Evolutionary conservation across 1,140 invertebrate species (phyloP), one percentile per base, ranked within the genome.

Genomic region (Halyomorpha halys): DNA sequence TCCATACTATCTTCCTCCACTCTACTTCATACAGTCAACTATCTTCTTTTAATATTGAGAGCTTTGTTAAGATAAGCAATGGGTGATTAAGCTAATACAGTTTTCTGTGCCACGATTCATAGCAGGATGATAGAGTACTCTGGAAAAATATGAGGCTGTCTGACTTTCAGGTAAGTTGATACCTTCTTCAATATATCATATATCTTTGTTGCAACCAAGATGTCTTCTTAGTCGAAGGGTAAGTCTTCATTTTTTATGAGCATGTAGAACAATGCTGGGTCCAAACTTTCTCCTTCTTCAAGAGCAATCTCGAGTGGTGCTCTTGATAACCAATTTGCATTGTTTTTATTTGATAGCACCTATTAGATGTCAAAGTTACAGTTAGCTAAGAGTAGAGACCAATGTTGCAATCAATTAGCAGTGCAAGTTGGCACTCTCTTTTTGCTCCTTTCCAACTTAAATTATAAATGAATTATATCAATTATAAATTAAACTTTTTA

Each of bases 301-400:
- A 9, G 25, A 16, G 8, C 19, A 21, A 8, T 49, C 47, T 21
- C 11, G 3, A 21, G 16, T 49, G 53, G 53, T 56, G 53, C 53
- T 34, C 59, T 27, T 6, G 30, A 61, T 18, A 34, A 34, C 59
- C 59, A 61, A 61, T 61, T 25, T 44, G 16, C 3, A n/a, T 4
- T 47, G 45, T 47, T 47, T 47, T 47, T 18, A 47, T 15, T 47
- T 15, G 45, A 47, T 13, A 5, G 45, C 19, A 61, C 59, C 16
- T 6, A 34, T 9, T 61, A 2, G 3, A 61, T 18, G 11, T 61
- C 30, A n/a, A 3, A 61, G 25, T 23, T 61, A 34, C 34, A 61
- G 16, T 61, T 61, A 3, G 59, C 25, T 34, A 61, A n/a, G n/a
- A 61, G 30, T 34, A 61, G 30, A 27, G 59, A 5, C 34, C 59